Percentiles rank a stretch among this genome's conserved stretches.
Conservation (phyloP, 2,888 invertebrate genomes). For the Thalpophila matura region DNA sequence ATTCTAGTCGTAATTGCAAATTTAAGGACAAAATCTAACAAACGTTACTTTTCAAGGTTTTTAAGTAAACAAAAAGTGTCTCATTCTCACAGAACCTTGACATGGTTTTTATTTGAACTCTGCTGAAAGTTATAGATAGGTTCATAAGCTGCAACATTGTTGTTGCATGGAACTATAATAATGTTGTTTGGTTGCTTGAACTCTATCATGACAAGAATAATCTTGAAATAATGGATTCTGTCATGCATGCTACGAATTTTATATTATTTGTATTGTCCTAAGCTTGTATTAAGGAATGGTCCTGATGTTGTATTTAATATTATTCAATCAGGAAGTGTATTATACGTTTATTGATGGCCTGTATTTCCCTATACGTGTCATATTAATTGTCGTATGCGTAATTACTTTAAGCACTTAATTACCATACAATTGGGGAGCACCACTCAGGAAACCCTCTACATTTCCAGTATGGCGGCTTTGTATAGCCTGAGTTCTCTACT, state of each 20-base stretch:
- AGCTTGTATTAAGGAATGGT: not conserved
- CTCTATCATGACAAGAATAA: too few species aligned
- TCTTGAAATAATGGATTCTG: not conserved
- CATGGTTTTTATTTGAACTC: constrained; percentile 58
- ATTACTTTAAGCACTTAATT: constrained; percentile 24
- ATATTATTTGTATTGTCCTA: not conserved
- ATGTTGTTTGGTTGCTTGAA: too few species aligned
- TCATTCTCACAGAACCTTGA: constrained; percentile 65
- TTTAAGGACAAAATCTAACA: constrained; percentile 40
- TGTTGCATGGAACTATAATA: not conserved
- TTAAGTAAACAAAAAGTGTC: constrained; percentile 65
- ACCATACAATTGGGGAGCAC: constrained; percentile 37
- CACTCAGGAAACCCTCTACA: constrained; percentile 4
- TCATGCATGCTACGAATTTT: not conserved
- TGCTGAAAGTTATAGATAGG: constrained; percentile 27
- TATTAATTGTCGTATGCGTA: constrained; percentile 4
- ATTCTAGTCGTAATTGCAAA: constrained; percentile 32
- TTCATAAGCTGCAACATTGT: constrained; percentile 1
- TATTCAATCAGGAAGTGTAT: not conserved
- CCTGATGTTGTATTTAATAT: not conserved
- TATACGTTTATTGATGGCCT: constrained; percentile 10
- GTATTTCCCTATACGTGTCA: constrained; percentile 3
- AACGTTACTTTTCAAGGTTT: constrained; percentile 58
- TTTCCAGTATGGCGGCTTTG: constrained; percentile 2
- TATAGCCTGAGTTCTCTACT: constrained; percentile 15